Evolutionary conservation across 2,797 vertebrate species (phyloP).

Genomic region (Loris lydekkerianus): DNA sequence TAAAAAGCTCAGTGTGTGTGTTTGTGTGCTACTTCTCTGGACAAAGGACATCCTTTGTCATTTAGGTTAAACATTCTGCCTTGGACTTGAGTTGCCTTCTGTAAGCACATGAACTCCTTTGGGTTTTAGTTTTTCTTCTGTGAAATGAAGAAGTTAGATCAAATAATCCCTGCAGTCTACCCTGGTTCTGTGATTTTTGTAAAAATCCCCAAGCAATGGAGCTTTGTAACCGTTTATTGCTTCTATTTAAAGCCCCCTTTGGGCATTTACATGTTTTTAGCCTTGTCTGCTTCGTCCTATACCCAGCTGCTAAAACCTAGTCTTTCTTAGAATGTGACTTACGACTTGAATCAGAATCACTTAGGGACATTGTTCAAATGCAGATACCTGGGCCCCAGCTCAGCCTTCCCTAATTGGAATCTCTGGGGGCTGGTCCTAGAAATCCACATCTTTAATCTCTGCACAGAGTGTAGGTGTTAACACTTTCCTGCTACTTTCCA

Average conservation of each 20-base stretch:
- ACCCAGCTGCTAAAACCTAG: constrained; percentile 50
- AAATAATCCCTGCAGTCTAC: constrained; percentile 47
- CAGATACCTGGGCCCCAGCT: constrained; percentile 31
- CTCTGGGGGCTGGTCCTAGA: constrained; percentile 56
- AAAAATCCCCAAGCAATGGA: constrained; percentile 59
- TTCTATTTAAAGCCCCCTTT: constrained; percentile 76
- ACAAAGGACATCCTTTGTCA: constrained; percentile 15
- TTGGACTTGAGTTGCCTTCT: constrained; percentile 17
- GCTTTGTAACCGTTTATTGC: constrained; percentile 76
- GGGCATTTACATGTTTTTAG: constrained; percentile 75
- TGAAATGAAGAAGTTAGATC: constrained; percentile 44
- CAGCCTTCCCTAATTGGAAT: constrained; percentile 55
- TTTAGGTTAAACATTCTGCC: constrained; percentile 32
- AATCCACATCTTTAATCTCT: constrained; percentile 61
- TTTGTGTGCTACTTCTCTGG: background rate
- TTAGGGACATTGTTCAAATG: constrained; percentile 28
- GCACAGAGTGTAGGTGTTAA: constrained; percentile 24
- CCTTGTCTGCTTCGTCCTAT: constrained; percentile 59
- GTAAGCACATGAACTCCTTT: constrained; percentile 21
- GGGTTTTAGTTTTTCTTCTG: background rate
- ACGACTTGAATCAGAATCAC: constrained; percentile 51
- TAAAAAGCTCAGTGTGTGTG: background rate
- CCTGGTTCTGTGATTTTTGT: constrained; percentile 62
- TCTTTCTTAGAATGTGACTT: constrained; percentile 61
- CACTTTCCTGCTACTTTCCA: constrained; percentile 23